Evolutionary conservation across 1,140 invertebrate species (phyloP).

Genomic region (Ceratina calcarata): DNA sequence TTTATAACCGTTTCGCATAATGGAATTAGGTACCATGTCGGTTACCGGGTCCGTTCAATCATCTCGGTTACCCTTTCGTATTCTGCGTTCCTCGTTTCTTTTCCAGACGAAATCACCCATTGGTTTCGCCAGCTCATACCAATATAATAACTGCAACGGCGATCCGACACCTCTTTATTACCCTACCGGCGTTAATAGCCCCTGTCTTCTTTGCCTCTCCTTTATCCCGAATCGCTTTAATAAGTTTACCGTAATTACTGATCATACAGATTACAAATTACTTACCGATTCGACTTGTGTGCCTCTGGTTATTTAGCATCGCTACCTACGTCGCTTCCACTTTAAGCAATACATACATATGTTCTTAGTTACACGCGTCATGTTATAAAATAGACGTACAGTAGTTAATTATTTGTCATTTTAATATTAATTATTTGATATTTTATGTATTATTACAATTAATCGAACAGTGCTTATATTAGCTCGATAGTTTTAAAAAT

Average conservation of each 20-base stretch:
- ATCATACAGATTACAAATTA: slow-evolving; percentile 34
- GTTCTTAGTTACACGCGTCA: too few relatives aligned
- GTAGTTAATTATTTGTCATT: not conserved
- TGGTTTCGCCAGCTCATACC: slow-evolving; percentile 33
- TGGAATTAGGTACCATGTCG: slow-evolving; percentile 64
- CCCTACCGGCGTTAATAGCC: slow-evolving; percentile 54
- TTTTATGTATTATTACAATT: too few relatives aligned
- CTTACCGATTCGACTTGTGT: slow-evolving; percentile 6
- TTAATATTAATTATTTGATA: too few relatives aligned
- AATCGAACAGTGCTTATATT: too few relatives aligned
- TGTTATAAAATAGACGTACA: not conserved
- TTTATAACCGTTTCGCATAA: slow-evolving; percentile 61
- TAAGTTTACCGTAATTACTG: slow-evolving; percentile 57
- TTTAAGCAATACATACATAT: too few relatives aligned
- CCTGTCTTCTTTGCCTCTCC: slow-evolving; percentile 18
- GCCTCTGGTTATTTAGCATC: not conserved
- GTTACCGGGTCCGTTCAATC: slow-evolving; percentile 43
- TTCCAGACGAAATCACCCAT: not conserved
- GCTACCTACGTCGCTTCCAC: too few relatives aligned
- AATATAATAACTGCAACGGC: slow-evolving; percentile 54
- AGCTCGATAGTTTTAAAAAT: too few relatives aligned
- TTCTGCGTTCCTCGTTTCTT: slow-evolving; percentile 23
- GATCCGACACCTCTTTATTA: slow-evolving; percentile 65
- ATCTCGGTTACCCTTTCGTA: slow-evolving; percentile 33
- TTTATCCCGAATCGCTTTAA: slow-evolving; percentile 42